Base-by-base conservation (phyloP, 2,113 vertebrate species). In the Boleophthalmus pectinirostris region DNA sequence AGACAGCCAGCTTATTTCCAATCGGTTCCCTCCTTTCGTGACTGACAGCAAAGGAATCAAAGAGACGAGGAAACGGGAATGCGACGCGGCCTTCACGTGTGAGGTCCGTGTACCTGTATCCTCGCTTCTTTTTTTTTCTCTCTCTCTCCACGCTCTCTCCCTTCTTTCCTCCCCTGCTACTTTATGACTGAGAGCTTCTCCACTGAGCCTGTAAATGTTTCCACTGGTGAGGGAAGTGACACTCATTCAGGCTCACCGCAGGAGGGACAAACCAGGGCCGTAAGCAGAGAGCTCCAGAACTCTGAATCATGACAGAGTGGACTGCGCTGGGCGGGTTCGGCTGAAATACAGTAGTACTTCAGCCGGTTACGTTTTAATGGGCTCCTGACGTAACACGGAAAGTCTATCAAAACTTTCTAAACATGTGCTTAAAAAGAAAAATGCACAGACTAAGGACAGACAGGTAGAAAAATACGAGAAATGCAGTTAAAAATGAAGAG, bases 151-250 rank as follows among this genome's bases (percentile, higher is more conserved):
- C 60, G 81, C 86, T 91, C 88, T 89, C 88, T 82, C 76, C 83
- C 85, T 87, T 69, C 83, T 85, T 78, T 85, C 85, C 90, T 88
- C 88, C 91, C 90, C 0, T 25, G 84, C 90, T 89, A 90, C 88
- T 91, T 92, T 92, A 91, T 89, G 89, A 91, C 89, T 70, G 84
- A 87, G 89, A 87, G 91, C 86, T 89, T 88, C 89, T 89, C 79
- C 86, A 9, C 51, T 58, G 56, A 81, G 84, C 87, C 87, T 89
- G 84, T 92, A 91, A 92, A 91, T 87, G 91, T 92, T 93, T 93
- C 92, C 92, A 93, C 87, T 90, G 89, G 82, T 75, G 82, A 81
- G 82, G 87, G 84, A 86, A 88, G 88, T 91, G 88, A 92, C 90
- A 91, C 86, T 85, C 87, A 83, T 87, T 89, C 83, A 61, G 85